Evolutionary conservation across 2,888 invertebrate species (phyloP).

Genomic region (Apodemia duryi): DNA sequence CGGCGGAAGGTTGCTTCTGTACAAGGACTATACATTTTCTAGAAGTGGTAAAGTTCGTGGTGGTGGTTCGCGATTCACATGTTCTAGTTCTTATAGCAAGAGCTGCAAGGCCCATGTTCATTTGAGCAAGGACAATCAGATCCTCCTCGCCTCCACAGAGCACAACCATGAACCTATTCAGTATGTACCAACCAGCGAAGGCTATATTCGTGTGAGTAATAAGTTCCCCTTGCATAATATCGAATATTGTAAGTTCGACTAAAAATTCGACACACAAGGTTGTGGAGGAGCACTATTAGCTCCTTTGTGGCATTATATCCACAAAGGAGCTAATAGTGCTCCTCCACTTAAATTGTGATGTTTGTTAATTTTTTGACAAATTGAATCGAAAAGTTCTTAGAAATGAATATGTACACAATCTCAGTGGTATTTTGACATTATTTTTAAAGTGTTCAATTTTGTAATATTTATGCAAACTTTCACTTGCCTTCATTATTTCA

Average conservation of each 20-base stretch:
- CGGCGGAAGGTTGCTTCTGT: slow-evolving; percentile 37
- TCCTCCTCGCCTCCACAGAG: slow-evolving; percentile 21
- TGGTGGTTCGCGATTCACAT: slow-evolving; percentile 45
- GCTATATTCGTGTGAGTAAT: slow-evolving; percentile 28
- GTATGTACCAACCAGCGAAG: slow-evolving; percentile 28
- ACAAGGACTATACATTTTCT: slow-evolving; percentile 43
- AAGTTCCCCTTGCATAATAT: slow-evolving; percentile 29
- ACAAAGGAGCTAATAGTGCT: too few relatives aligned
- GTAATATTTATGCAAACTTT: too few relatives aligned
- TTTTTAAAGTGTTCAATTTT: too few relatives aligned
- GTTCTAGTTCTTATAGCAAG: slow-evolving; percentile 39
- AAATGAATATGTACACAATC: too few relatives aligned
- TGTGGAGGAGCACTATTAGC: too few relatives aligned
- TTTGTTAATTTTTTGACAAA: too few relatives aligned
- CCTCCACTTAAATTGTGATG: too few relatives aligned
- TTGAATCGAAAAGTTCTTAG: too few relatives aligned
- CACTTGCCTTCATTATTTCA: too few relatives aligned
- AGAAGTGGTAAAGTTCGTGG: slow-evolving; percentile 37
- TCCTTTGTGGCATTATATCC: too few relatives aligned
- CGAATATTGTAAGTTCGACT: slow-evolving; percentile 27
- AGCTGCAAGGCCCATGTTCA: slow-evolving; percentile 45
- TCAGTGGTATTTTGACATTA: too few relatives aligned
- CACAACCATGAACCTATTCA: slow-evolving; percentile 32
- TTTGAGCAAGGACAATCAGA: slow-evolving; percentile 31
- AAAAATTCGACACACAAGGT: not conserved